A percentile compares a stretch with the other conserved stretches of the same genome.
phyloP scores from a whole-genome alignment of 2,797 vertebrate species.

The Eulemur coronatus region DNA sequence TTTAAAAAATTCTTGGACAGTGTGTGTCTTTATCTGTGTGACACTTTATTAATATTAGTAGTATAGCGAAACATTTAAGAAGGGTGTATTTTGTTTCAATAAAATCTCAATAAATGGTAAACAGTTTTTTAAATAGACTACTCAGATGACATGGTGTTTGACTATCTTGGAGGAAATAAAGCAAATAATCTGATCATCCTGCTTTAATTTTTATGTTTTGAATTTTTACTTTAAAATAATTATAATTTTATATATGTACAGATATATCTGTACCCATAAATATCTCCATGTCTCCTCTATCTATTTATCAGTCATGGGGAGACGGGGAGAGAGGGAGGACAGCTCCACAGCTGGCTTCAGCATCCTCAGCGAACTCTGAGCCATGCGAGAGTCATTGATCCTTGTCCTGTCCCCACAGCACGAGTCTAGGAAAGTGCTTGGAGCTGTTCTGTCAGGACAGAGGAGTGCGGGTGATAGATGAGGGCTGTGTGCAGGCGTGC shows the following conservation, averaged over 20 bases:
- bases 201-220: not conserved
- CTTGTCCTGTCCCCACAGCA: not conserved
- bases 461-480: not conserved
- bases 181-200: not conserved
- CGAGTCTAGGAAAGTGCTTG: not conserved
- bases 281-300: not conserved
- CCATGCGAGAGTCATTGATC: not conserved
- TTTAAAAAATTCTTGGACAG: not conserved
- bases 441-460: not conserved
- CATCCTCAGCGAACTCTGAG: no score
- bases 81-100: not conserved
- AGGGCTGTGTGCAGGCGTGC: accelerated
- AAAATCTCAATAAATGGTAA: not conserved
- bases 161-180: not conserved
- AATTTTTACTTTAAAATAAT: not conserved
- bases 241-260: not conserved
- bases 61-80: not conserved
- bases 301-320: not conserved
- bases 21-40: not conserved
- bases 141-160: not conserved
- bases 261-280: not conserved
- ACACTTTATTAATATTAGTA: not conserved
- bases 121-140: not conserved
- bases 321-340: no score
- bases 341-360: not conserved